These are phyloP conservation scores for Calameuta pallipes DNA, from an alignment of 2,888 invertebrate genomes.

Conservation along the genomic window DNA sequence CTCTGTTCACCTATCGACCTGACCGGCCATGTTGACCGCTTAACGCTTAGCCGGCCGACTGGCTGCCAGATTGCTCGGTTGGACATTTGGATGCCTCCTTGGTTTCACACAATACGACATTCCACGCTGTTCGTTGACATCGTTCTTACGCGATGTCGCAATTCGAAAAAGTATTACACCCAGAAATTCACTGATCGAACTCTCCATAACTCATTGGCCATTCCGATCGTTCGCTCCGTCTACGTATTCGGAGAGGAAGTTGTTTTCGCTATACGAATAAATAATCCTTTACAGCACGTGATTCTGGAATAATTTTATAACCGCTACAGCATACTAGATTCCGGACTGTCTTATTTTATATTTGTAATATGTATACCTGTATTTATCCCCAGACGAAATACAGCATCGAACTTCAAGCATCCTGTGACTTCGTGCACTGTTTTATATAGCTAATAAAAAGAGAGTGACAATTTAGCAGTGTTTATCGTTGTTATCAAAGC, in stretches of 20 bases:
- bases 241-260: not conserved
- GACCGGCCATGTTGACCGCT: not conserved
- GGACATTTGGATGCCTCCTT: not conserved
- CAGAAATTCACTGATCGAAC: not conserved
- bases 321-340: not conserved
- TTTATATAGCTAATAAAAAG: not conserved
- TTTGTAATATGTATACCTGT: no score
- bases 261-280: not conserved
- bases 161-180: conserved; percentile 3
- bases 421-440: not conserved
- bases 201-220: not conserved
- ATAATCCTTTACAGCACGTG: not conserved
- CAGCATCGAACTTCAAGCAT: not conserved
- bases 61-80: not conserved
- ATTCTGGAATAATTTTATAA: not conserved
- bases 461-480: not conserved
- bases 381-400: not conserved
- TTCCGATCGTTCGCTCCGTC: not conserved
- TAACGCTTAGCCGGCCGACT: not conserved
- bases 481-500: not conserved
- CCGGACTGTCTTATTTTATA: no score
- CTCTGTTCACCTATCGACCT: not conserved
- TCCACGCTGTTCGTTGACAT: conserved; percentile 8
- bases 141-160: not conserved
- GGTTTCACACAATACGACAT: conserved; percentile 4